Conservation (phyloP, 2,888 invertebrate species). For the Papilio demoleus region DNA sequence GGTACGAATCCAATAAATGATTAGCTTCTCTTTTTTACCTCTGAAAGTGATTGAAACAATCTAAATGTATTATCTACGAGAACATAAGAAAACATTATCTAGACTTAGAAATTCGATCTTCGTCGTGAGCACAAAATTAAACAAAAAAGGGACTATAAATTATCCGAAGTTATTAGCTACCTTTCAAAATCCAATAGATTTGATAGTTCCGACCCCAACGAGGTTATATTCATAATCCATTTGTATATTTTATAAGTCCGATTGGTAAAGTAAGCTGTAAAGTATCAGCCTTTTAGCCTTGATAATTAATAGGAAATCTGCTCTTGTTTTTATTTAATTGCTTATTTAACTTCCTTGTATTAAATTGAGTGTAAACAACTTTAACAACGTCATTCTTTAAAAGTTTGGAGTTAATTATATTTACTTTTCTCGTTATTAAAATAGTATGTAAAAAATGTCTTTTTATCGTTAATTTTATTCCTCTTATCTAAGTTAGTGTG, state of each 20-base stretch:
- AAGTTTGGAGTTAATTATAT: not conserved
- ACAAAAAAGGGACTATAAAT: too few species aligned
- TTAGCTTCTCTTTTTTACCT: not conserved
- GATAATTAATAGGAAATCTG: not conserved
- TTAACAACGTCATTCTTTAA: not conserved
- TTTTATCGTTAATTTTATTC: not conserved
- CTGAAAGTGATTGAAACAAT: not conserved
- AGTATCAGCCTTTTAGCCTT: not conserved
- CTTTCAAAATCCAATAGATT: too few species aligned
- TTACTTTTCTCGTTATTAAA: not conserved
- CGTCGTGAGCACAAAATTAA: too few species aligned
- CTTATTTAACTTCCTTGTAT: not conserved
- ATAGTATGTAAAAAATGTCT: not conserved
- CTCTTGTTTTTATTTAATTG: not conserved
- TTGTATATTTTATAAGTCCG: not conserved
- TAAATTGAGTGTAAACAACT: conserved; percentile 2
- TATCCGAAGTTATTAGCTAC: too few species aligned
- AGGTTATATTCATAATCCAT: too few species aligned
- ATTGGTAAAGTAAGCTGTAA: not conserved
- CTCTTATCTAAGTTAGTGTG: not conserved
- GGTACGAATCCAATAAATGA: conserved; percentile 40
- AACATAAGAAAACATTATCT: too few species aligned
- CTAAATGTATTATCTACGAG: too few species aligned
- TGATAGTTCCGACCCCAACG: too few species aligned
- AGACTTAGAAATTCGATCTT: too few species aligned